Conservation (phyloP, 2,888 invertebrate genomes). For the Micoletzkya japonica region DNA sequence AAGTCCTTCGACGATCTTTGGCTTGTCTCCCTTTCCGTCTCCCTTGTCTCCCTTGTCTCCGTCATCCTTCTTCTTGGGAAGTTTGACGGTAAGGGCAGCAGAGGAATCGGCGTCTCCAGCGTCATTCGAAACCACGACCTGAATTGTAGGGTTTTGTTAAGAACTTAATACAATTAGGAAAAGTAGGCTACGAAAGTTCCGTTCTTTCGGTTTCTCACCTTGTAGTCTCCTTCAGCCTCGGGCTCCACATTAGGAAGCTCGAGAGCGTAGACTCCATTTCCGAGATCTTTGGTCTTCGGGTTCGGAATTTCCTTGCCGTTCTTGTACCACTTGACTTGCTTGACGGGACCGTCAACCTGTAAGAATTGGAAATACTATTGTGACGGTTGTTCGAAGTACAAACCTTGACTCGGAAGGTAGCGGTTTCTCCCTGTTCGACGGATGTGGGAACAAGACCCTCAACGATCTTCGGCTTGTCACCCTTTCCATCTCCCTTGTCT, state of each 20-base stretch:
- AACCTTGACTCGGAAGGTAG: constrained; percentile 71
- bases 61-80: no score
- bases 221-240: constrained; percentile 57
- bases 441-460: constrained; percentile 73
- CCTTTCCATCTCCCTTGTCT: constrained; percentile 25
- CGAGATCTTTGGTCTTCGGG: constrained; percentile 27
- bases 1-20: constrained; percentile 74
- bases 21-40: no score
- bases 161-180: not conserved
- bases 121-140: constrained; percentile 48
- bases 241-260: constrained; percentile 32
- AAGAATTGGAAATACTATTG: constrained; percentile 58
- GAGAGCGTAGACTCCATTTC: constrained; percentile 30
- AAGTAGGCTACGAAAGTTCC: not conserved
- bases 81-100: constrained; percentile 44
- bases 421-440: constrained; percentile 81
- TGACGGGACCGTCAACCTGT: constrained; percentile 76
- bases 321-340: constrained; percentile 78
- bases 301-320: constrained; percentile 54
- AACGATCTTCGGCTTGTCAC: constrained; percentile 67
- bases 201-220: constrained; percentile 22
- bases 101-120: constrained; percentile 61
- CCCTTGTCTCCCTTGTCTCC: no score
- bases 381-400: constrained; percentile 72
- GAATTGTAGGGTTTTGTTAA: not conserved